These are phyloP conservation scores for Mesopsocus fuscifrons DNA, from an alignment of 2,888 invertebrate species.

Conservation along the genomic window DNA sequence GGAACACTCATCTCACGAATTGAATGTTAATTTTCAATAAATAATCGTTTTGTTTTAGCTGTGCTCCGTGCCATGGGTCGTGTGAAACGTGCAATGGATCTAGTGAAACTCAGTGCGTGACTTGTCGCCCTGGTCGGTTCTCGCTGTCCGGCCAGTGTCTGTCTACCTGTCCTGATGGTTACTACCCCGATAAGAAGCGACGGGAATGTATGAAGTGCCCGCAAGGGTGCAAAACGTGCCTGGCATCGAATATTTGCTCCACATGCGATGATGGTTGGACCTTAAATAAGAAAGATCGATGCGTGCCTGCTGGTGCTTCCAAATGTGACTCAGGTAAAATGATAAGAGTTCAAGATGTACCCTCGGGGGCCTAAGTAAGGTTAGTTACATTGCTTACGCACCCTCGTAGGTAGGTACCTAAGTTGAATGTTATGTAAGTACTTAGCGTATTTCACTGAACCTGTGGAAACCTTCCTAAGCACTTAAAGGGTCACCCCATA, in stretches of 20 bases:
- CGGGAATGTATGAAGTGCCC: constrained; percentile 65
- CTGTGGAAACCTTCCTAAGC: no score
- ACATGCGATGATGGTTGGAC: constrained; percentile 57
- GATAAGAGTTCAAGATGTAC: no score
- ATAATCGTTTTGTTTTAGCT: constrained; percentile 28
- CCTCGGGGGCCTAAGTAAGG: no score
- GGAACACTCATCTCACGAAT: no score
- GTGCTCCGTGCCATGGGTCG: constrained; percentile 55
- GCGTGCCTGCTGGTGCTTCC: constrained; percentile 47
- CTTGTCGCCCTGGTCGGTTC: constrained; percentile 53
- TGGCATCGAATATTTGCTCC: constrained; percentile 47
- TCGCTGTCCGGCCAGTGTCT: constrained; percentile 53
- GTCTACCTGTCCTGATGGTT: constrained; percentile 46
- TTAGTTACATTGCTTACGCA: no score
- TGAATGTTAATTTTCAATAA: no score
- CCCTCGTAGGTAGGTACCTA: no score
- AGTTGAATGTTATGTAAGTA: no score
- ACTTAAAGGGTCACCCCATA: no score
- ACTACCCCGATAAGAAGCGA: constrained; percentile 56
- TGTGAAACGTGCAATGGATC: constrained; percentile 68
- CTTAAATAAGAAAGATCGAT: constrained; percentile 53
- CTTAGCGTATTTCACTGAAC: no score
- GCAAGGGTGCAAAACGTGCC: constrained; percentile 56
- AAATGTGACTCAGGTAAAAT: constrained; percentile 45
- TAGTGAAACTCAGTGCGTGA: constrained; percentile 58